Evolutionary conservation across 2,797 vertebrate genomes (phyloP), one percentile per base, ranked within the genome.

Genomic region (Chrosomus eos): DNA sequence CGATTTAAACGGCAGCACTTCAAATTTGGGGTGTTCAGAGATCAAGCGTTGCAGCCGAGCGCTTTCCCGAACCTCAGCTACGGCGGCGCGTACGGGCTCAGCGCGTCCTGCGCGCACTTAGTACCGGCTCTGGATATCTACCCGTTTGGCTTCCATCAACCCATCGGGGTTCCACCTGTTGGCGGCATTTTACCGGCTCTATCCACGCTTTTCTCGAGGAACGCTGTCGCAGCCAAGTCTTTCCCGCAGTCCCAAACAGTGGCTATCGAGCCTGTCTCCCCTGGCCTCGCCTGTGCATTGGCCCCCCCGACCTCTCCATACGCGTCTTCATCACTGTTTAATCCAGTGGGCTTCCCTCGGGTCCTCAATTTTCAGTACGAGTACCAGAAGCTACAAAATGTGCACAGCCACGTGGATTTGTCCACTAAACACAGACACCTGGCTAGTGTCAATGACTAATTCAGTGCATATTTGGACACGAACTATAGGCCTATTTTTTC

Each of bases 1-100:
- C 93, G 97, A 67, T 98, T 98, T 93, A 98, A 96, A 92, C 94
- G 97, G 81, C 95, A 95, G 81, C 94, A 94, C 64, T 93, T 91
- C 45, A 90, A 90, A 48, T 92, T 94, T 21, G 94, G 92, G 4
- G 62, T 91, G n/a, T 91, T 93, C 1, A 95, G 94, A 87, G 94
- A 95, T 90, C 94, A 93, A 89, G 89, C 91, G 77, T 83, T 94
- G 84, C 94, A 95, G 68, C 89, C 90, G 53, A 88, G 90, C 76
- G 90, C 85, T 0, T 89, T 94, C 62, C 93, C 91, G 67, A 90
- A 88, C 72, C 92, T 95, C 73, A 76, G 91, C 8, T 93, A 92
- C 85, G 90, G 92, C 21, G 87, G 92, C 21, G 87, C 92, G 0
- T 95, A 94, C 86, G 93, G 93, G 10, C 84, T 94, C 31, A 91